Conservation (phyloP, 2,888 invertebrate species). For the Cloeon dipterum region DNA sequence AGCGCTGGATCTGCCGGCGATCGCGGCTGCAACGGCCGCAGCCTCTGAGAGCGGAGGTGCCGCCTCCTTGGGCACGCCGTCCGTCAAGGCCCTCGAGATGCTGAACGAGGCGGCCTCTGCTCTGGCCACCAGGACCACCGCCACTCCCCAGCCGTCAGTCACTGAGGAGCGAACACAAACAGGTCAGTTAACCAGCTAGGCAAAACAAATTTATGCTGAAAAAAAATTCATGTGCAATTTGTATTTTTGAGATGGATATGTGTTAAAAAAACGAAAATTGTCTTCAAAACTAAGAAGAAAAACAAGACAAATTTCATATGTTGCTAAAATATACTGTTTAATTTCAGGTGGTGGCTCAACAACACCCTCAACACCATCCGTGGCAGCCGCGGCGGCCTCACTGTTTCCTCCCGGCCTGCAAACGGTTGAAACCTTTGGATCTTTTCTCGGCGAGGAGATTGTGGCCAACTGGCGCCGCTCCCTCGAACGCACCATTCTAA, state of each 20-base stretch:
- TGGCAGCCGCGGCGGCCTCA: slow-evolving; percentile 8
- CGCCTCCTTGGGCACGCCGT: not conserved
- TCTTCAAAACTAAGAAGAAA: too few species aligned
- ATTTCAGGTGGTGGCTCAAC: slow-evolving; percentile 10
- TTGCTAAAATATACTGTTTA: too few species aligned
- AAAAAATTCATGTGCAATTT: too few species aligned
- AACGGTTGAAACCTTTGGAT: slow-evolving; percentile 47
- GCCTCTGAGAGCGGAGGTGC: not conserved
- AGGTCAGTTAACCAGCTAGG: slow-evolving; percentile 9
- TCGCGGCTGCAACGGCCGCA: slow-evolving; percentile 11
- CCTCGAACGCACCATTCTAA: slow-evolving; percentile 28
- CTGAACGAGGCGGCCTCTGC: not conserved
- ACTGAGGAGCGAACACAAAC: slow-evolving; percentile 8
- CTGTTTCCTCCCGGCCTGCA: slow-evolving; percentile 31
- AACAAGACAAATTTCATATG: too few species aligned
- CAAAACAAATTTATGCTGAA: too few species aligned
- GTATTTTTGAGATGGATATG: too few species aligned
- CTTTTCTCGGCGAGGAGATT: slow-evolving; percentile 58
- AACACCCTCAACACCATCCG: slow-evolving; percentile 17
- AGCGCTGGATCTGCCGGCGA: slow-evolving; percentile 44
- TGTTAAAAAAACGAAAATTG: too few species aligned
- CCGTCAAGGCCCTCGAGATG: not conserved
- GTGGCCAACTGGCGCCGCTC: slow-evolving; percentile 56
- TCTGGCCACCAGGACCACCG: not conserved
- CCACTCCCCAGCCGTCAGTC: slow-evolving; percentile 5